phyloP scores from a whole-genome alignment of 1,140 invertebrate species.

The Plutomurus gul region DNA sequence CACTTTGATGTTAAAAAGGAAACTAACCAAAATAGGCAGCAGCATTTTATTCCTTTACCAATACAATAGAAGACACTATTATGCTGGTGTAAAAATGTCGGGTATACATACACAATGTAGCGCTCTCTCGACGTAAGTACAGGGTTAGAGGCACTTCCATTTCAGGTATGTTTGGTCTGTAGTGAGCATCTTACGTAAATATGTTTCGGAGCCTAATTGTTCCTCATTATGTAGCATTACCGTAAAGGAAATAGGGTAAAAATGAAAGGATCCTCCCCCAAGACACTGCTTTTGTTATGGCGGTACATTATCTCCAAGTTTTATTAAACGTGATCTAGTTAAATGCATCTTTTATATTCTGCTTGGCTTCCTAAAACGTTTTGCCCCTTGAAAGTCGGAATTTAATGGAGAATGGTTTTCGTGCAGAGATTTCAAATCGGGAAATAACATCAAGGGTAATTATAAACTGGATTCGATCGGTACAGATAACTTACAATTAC shows the following conservation, averaged over 20 bases:
- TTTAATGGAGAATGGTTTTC: background rate
- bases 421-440: conserved; percentile 13
- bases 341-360: background rate
- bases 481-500: background rate
- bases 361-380: background rate
- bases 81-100: too few species aligned
- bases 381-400: background rate
- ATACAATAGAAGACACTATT: too few species aligned
- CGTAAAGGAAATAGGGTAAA: background rate
- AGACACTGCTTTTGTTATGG: background rate
- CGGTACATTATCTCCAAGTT: background rate
- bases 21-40: too few species aligned
- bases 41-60: too few species aligned
- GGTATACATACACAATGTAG: background rate
- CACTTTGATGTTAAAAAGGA: too few species aligned
- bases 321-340: background rate
- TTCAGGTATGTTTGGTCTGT: background rate
- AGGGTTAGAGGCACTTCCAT: background rate
- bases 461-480: conserved; percentile 8
- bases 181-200: background rate
- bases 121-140: too few species aligned
- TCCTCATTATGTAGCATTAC: background rate
- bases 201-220: background rate
- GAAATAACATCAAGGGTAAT: background rate
- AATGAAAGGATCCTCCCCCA: background rate